Percentiles rank a stretch among this genome's conserved stretches.
Evolutionary conservation across 2,113 vertebrate genomes (phyloP).

Genomic region (Manacus vitellinus): DNA sequence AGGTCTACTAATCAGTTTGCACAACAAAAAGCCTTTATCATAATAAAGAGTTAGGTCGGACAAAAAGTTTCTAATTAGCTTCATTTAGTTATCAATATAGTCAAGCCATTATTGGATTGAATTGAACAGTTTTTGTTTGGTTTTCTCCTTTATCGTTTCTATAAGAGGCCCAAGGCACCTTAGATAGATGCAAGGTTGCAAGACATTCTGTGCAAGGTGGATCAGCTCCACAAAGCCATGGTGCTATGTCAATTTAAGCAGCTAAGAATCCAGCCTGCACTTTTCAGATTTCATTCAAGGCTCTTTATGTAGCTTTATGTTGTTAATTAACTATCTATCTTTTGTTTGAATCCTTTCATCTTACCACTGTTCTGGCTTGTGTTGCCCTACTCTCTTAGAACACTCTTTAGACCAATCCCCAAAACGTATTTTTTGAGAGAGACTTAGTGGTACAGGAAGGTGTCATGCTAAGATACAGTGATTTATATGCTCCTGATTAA

Average conservation of each 20-base stretch:
- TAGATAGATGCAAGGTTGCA: neutral
- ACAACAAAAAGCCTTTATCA: neutral
- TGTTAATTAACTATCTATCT: neutral
- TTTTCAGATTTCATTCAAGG: neutral
- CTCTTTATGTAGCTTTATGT: neutral
- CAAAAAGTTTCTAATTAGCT: neutral
- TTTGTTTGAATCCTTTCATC: neutral
- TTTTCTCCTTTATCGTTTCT: neutral
- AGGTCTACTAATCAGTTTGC: neutral
- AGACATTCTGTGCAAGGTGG: neutral
- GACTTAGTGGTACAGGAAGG: neutral
- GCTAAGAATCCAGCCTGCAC: neutral
- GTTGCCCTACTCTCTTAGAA: neutral
- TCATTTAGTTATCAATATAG: neutral
- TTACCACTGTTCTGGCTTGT: neutral
- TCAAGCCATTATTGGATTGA: neutral
- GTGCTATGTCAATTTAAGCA: neutral
- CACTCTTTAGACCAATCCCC: neutral
- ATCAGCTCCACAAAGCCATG: neutral
- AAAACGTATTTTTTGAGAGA: neutral
- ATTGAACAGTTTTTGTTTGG: neutral
- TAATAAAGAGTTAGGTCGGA: neutral
- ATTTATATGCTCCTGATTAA: slow-evolving; percentile 12
- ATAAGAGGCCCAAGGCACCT: neutral
- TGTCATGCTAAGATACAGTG: neutral